A percentile compares a stretch with the other conserved stretches of the same genome.
These are phyloP conservation scores for Chalcis sispes DNA, from an alignment of 2,888 invertebrate genomes.

Conservation along the genomic window DNA sequence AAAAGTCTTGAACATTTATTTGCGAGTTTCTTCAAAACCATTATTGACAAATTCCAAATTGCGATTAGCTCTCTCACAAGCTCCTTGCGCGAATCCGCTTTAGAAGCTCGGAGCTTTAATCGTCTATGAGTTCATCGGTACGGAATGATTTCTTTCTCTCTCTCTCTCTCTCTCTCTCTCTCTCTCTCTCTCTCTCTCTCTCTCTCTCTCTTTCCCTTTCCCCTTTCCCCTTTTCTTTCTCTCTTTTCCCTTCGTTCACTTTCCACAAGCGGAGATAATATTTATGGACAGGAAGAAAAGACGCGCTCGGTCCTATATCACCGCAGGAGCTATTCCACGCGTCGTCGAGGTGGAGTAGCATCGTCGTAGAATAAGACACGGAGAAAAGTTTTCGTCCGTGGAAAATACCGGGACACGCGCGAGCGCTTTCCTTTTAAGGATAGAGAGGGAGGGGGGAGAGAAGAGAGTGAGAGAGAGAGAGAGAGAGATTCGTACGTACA, in stretches of 20 bases:
- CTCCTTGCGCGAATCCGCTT: too few relatives aligned
- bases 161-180: conserved; percentile 1
- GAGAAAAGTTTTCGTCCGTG: too few relatives aligned
- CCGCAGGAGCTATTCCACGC: conserved; percentile 23
- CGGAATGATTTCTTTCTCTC: conserved; percentile 35
- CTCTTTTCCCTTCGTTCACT: not conserved
- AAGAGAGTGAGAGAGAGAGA: not conserved
- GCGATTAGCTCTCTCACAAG: not conserved
- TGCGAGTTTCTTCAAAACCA: too few relatives aligned
- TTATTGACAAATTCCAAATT: too few relatives aligned
- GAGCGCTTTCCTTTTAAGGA: too few relatives aligned
- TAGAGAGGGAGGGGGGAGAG: not conserved
- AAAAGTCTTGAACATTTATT: too few relatives aligned
- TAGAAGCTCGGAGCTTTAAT: not conserved
- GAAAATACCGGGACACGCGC: too few relatives aligned
- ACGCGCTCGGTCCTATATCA: conserved; percentile 54
- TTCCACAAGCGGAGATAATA: conserved; percentile 28
- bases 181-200: conserved; percentile 12
- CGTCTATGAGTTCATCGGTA: conserved; percentile 30
- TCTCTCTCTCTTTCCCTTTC: not conserved
- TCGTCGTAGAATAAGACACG: too few relatives aligned
- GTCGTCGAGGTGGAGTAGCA: not conserved
- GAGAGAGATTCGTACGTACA: conserved; percentile 24
- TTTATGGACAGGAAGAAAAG: conserved; percentile 56
- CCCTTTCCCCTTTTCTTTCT: conserved; percentile 23